Evolutionary conservation across 2,113 vertebrate species (phyloP).

Genomic region (Ptilonorhynchus violaceus): DNA sequence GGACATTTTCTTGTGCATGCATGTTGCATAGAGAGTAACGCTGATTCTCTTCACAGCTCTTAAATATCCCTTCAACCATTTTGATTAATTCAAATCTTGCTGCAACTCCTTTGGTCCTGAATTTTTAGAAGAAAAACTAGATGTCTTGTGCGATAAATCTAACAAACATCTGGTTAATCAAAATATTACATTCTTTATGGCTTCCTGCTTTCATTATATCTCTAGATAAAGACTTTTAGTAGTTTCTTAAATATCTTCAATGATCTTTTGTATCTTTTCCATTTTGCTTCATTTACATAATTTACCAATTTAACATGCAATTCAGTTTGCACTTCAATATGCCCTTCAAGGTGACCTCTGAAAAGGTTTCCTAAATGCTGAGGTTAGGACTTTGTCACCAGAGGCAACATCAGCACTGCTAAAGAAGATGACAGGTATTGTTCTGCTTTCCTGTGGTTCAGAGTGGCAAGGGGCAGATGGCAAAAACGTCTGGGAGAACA

Average conservation of each 20-base stretch:
- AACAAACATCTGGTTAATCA: slow-evolving; percentile 10
- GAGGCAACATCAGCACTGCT: neutral
- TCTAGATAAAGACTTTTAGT: neutral
- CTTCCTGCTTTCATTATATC: neutral
- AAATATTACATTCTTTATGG: neutral
- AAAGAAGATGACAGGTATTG: neutral
- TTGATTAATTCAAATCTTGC: neutral
- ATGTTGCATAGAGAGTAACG: neutral
- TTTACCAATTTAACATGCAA: neutral
- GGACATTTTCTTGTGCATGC: neutral
- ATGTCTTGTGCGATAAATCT: neutral
- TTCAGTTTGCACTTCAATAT: neutral
- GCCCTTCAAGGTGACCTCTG: neutral
- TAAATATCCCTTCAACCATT: neutral
- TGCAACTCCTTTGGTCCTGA: neutral
- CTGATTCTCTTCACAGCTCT: neutral
- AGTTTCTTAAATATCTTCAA: neutral
- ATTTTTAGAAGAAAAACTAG: slow-evolving; percentile 15
- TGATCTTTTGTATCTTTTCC: neutral
- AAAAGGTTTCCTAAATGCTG: slow-evolving; percentile 33
- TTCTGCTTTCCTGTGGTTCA: neutral
- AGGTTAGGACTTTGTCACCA: neutral
- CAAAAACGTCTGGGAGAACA: neutral
- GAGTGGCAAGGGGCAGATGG: neutral
- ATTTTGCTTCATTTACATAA: slow-evolving; percentile 12